Conservation (phyloP, 2,797 vertebrate species). For the Manis pentadactyla region DNA sequence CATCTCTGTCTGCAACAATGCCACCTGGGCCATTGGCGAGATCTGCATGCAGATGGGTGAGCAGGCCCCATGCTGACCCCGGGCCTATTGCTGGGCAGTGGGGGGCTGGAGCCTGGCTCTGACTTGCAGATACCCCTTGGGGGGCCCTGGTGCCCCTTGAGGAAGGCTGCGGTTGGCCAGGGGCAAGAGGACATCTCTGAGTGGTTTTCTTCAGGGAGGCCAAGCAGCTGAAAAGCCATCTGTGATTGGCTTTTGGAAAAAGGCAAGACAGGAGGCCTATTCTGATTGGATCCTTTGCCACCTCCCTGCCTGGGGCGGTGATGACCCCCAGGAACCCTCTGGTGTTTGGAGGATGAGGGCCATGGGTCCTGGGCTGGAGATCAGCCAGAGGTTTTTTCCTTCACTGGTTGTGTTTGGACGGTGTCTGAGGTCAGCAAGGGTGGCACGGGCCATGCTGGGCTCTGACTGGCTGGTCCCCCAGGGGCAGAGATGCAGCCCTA, state of each 20-base stretch:
- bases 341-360: not conserved
- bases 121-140: not conserved
- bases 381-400: not conserved
- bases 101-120: not conserved
- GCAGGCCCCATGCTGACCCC: not conserved
- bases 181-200: not conserved
- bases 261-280: not conserved
- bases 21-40: conserved; percentile 97
- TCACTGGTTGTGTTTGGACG: not conserved
- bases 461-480: conserved; percentile 71
- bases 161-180: not conserved
- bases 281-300: not conserved
- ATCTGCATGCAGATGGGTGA: conserved; percentile 99
- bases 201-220: not conserved
- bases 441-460: not conserved
- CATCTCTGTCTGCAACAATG: conserved; percentile 97
- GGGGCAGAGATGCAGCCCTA: conserved; percentile 98
- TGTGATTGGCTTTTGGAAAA: conserved; percentile 7
- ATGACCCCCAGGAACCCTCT: not conserved
- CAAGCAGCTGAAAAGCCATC: not conserved
- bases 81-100: not conserved
- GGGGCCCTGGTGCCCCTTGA: not conserved
- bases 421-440: not conserved
- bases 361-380: not conserved
- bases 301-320: not conserved